Conservation (phyloP, 2,888 invertebrate species). For the Lepas anatifera region DNA sequence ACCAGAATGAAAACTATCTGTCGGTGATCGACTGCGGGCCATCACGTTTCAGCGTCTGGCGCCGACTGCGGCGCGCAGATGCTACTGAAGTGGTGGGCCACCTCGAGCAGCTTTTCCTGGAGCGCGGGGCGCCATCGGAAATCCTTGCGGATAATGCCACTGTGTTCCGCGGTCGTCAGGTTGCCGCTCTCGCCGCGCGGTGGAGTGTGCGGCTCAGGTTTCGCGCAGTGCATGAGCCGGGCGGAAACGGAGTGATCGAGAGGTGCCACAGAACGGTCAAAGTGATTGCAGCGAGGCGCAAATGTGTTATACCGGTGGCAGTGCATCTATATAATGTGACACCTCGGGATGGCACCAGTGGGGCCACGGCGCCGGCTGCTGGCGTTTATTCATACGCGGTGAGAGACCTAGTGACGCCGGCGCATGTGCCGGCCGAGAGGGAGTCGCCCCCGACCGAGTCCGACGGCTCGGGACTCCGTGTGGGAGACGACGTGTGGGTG, state of each 20-base stretch:
- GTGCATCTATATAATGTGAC: not conserved
- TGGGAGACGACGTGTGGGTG: no score
- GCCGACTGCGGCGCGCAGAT: not conserved
- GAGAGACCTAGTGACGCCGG: no score
- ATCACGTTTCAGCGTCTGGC: not conserved
- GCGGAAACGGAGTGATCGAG: constrained; percentile 15
- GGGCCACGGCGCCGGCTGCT: not conserved
- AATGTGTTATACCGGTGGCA: not conserved
- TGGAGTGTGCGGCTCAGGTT: constrained; percentile 11
- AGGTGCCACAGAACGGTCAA: constrained; percentile 13
- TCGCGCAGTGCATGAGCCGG: constrained; percentile 12
- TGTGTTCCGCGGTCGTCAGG: not conserved
- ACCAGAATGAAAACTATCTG: not conserved
- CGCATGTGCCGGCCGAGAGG: no score
- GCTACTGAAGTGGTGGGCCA: not conserved
- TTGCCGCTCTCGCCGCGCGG: not conserved
- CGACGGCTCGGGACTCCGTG: no score
- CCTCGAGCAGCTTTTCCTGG: not conserved
- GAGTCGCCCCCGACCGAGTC: no score
- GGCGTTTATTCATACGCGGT: not conserved
- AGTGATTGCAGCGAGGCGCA: not conserved
- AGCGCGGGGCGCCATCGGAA: not conserved
- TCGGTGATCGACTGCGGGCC: not conserved
- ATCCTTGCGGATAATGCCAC: not conserved
- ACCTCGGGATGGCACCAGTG: not conserved